Evolutionary conservation across 2,113 vertebrate species (phyloP).

Genomic region (Lepus europaeus): DNA sequence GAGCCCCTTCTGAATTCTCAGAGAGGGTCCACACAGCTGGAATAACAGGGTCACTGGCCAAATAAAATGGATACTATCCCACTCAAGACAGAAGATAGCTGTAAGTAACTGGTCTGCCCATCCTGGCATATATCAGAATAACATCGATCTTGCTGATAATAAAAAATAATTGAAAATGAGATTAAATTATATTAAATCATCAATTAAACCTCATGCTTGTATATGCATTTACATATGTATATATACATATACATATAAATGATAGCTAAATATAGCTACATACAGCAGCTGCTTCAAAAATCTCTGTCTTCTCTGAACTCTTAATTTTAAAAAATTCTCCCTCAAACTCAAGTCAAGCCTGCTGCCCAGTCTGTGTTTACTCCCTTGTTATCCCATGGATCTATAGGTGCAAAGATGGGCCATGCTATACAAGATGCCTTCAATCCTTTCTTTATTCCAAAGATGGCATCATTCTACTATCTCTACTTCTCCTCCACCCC

Average conservation of each 20-base stretch:
- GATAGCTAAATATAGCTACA: not conserved
- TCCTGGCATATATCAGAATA: not conserved
- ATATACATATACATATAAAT: not conserved
- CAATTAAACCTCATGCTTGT: not conserved
- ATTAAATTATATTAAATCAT: conserved; percentile 15
- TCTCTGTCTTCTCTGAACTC: not conserved
- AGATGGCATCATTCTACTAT: not conserved
- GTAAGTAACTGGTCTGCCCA: not conserved
- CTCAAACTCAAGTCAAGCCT: conserved; percentile 9
- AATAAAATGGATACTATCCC: not conserved
- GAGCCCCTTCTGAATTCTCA: not conserved
- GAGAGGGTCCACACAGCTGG: not conserved
- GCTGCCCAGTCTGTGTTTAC: not conserved
- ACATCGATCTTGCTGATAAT: not conserved
- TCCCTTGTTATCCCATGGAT: not conserved
- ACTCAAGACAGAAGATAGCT: not conserved
- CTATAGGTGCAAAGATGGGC: not conserved
- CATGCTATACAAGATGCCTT: not conserved
- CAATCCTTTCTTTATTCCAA: not conserved
- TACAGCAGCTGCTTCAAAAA: not conserved
- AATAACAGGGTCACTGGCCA: not conserved
- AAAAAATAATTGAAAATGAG: conserved; percentile 25
- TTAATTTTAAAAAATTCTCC: conserved; percentile 11
- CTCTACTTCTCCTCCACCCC: not conserved
- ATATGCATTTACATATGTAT: not conserved